Conservation (phyloP, 2,113 vertebrate species). For the Cercopithecus mona region DNA sequence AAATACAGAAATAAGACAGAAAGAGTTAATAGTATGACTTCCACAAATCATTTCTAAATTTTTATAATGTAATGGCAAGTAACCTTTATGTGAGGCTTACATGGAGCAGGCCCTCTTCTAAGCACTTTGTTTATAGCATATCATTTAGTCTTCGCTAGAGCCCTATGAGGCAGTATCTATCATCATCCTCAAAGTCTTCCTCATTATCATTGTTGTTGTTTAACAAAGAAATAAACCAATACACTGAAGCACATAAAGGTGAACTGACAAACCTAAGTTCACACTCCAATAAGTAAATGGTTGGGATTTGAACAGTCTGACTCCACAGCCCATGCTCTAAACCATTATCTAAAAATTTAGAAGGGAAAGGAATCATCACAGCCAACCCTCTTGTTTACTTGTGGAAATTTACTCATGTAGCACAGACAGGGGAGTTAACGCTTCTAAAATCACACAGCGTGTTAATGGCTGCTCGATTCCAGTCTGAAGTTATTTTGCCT, state of each 20-base stretch:
- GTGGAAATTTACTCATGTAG: not conserved
- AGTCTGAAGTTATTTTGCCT: not conserved
- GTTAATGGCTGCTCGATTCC: not conserved
- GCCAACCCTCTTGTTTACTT: not conserved
- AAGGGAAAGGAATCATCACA: not conserved
- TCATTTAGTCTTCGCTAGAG: not conserved
- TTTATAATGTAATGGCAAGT: not conserved
- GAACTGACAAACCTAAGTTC: not conserved
- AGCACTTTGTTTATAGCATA: not conserved
- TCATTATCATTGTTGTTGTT: not conserved
- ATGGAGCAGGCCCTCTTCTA: not conserved
- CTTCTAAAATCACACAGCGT: not conserved
- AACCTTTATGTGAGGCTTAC: not conserved
- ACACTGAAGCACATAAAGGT: not conserved
- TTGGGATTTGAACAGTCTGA: not conserved
- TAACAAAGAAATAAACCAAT: not conserved
- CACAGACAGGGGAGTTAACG: not conserved
- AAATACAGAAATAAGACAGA: not conserved
- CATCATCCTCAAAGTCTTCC: not conserved
- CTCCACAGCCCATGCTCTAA: not conserved
- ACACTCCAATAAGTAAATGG: not conserved
- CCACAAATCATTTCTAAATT: not conserved
- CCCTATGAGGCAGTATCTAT: not conserved
- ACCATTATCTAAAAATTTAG: not conserved
- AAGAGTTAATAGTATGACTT: not conserved